Percentiles rank a stretch among this genome's conserved stretches.
Conservation (phyloP, 1,140 invertebrate species). For the Chlorops oryzae region DNA sequence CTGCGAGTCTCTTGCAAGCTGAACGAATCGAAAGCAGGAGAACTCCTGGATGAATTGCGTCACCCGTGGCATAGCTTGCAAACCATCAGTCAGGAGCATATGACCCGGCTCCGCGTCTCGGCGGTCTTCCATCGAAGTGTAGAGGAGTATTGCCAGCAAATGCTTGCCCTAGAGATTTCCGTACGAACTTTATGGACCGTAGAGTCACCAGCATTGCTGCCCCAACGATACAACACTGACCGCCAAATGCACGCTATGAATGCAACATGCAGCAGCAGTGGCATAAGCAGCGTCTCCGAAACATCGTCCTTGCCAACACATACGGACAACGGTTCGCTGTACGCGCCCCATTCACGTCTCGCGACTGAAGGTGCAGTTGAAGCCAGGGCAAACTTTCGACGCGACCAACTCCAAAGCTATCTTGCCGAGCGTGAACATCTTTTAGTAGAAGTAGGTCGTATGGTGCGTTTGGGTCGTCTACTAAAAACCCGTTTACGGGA, state of each 20-base stretch:
- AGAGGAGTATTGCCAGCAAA: conserved; percentile 60
- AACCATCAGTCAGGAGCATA: conserved; percentile 67
- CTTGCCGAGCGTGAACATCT: conserved; percentile 61
- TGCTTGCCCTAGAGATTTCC: conserved; percentile 53
- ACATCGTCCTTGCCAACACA: conserved; percentile 4
- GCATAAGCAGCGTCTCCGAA: conserved; percentile 33
- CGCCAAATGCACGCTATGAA: conserved; percentile 24
- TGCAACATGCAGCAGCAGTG: conserved; percentile 38
- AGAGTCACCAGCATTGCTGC: no score
- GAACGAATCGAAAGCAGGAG: conserved; percentile 43
- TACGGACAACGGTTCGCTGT: background rate
- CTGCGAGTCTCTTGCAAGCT: conserved; percentile 66
- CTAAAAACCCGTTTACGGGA: conserved; percentile 63
- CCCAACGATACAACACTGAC: conserved; percentile 24
- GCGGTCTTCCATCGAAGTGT: conserved; percentile 71
- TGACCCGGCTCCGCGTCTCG: conserved; percentile 68
- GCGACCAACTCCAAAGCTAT: conserved; percentile 50
- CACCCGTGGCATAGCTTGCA: conserved; percentile 66
- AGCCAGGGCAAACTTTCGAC: conserved; percentile 4
- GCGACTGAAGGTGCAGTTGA: conserved; percentile 3
- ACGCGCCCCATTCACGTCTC: background rate
- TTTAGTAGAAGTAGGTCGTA: conserved; percentile 65
- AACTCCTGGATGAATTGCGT: conserved; percentile 50
- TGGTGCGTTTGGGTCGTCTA: conserved; percentile 63
- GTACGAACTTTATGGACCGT: conserved; percentile 51